Percentiles rank a stretch among this genome's conserved stretches.
These are phyloP conservation scores for Dinoponera quadriceps DNA, from an alignment of 1,140 invertebrate genomes.

Conservation along the genomic window DNA sequence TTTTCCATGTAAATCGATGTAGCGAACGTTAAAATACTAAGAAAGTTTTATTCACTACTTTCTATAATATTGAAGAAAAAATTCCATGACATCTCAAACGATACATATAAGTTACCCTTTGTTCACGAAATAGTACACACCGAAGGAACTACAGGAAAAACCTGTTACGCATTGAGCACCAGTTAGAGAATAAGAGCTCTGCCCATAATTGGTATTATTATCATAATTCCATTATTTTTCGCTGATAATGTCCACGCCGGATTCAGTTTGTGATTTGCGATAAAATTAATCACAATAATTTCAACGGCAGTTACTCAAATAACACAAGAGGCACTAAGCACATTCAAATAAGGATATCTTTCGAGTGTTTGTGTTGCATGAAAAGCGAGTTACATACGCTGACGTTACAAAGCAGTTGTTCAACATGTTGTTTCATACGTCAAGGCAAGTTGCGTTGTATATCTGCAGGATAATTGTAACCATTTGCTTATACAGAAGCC, in stretches of 20 bases:
- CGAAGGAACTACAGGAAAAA: conserved; percentile 29
- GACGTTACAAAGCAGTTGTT: too few species aligned
- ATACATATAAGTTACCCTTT: not conserved
- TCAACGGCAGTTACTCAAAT: too few species aligned
- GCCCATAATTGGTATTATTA: not conserved
- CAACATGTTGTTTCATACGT: not conserved
- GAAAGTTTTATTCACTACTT: too few species aligned
- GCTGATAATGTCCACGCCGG: not conserved
- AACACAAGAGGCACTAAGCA: too few species aligned
- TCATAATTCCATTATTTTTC: not conserved
- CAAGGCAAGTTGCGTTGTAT: not conserved
- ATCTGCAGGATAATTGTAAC: conserved; percentile 2
- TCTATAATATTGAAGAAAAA: too few species aligned
- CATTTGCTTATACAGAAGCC: not conserved
- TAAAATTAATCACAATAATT: too few species aligned
- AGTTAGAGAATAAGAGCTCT: conserved; percentile 11
- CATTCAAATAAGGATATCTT: too few species aligned
- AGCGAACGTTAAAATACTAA: too few species aligned
- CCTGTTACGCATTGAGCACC: conserved; percentile 42
- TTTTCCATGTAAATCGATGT: too few species aligned
- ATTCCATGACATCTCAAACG: too few species aligned
- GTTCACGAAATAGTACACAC: not conserved
- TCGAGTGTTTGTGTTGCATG: too few species aligned
- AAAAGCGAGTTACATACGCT: too few species aligned
- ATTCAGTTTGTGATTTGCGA: not conserved